phyloP scores from a whole-genome alignment of 1,140 invertebrate genomes.

The Rhynchophorus ferrugineus region DNA sequence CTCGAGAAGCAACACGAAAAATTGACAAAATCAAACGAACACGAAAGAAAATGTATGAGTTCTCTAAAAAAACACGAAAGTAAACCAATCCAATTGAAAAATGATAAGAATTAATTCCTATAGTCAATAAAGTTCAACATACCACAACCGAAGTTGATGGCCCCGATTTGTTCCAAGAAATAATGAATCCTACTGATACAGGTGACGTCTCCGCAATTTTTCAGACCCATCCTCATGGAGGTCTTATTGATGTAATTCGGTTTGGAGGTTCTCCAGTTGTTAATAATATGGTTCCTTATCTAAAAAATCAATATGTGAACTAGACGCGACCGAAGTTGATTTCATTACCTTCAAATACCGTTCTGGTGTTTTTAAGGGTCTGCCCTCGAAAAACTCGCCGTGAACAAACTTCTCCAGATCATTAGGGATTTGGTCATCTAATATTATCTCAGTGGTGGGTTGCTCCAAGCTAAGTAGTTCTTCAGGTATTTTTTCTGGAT shows the following conservation, averaged over 20 bases:
- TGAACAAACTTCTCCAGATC: slow-evolving; percentile 51
- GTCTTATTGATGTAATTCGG: slow-evolving; percentile 57
- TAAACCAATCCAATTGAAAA: too few species aligned
- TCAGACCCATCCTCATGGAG: slow-evolving; percentile 48
- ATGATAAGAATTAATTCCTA: slow-evolving; percentile 2
- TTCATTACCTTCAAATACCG: slow-evolving; percentile 47
- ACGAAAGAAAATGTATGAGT: too few species aligned
- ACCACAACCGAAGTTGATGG: slow-evolving; percentile 60
- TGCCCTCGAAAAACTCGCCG: slow-evolving; percentile 54
- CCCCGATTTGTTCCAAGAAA: slow-evolving; percentile 56
- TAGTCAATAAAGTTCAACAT: slow-evolving; percentile 25
- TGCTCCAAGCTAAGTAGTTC: slow-evolving; percentile 31
- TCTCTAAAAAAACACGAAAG: too few species aligned
- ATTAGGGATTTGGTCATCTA: slow-evolving; percentile 41
- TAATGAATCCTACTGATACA: slow-evolving; percentile 54
- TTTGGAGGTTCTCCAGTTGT: slow-evolving; percentile 47
- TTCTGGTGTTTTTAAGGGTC: slow-evolving; percentile 49
- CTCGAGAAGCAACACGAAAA: too few species aligned
- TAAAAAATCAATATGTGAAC: slow-evolving; percentile 25
- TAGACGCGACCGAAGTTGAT: not conserved
- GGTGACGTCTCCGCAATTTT: slow-evolving; percentile 58
- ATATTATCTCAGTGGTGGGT: slow-evolving; percentile 42
- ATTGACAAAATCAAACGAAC: too few species aligned
- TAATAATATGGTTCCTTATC: slow-evolving; percentile 55
- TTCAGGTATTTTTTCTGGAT: slow-evolving; percentile 18